Percentiles rank a stretch among this genome's conserved stretches.
Conservation (phyloP, 2,113 vertebrate species). For the Petroica traversi region DNA sequence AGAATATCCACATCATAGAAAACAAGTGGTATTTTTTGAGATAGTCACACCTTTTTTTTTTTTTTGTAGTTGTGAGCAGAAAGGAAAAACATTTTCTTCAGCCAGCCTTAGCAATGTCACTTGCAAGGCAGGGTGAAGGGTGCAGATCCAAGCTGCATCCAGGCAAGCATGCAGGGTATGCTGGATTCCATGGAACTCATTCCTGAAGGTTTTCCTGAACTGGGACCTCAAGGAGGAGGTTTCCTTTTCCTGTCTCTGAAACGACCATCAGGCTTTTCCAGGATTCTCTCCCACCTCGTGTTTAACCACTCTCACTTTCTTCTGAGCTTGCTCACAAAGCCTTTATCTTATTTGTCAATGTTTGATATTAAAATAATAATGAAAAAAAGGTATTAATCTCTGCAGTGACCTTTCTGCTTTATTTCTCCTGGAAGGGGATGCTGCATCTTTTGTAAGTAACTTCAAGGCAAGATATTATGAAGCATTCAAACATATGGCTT, state of each 20-base stretch:
- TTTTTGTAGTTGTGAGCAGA: neutral
- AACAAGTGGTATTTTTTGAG: neutral
- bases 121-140: neutral
- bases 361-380: conserved; percentile 79
- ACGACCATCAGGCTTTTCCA: neutral
- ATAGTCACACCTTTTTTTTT: neutral
- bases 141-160: neutral
- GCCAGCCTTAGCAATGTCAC: neutral
- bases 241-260: neutral
- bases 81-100: neutral
- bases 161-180: neutral
- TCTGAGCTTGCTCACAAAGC: conserved; percentile 33
- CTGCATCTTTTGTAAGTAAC: conserved; percentile 70
- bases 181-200: neutral
- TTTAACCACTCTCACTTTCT: conserved; percentile 39
- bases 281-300: neutral
- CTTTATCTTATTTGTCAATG: conserved; percentile 73
- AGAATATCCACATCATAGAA: neutral
- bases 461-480: conserved; percentile 65
- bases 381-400: conserved; percentile 70
- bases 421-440: conserved; percentile 59
- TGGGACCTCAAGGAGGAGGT: neutral
- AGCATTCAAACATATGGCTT: conserved; percentile 69
- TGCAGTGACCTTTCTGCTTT: conserved; percentile 69
- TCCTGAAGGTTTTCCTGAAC: neutral